Base-by-base conservation (phyloP, 2,797 vertebrate species). In the Acanthurus lineatus region DNA sequence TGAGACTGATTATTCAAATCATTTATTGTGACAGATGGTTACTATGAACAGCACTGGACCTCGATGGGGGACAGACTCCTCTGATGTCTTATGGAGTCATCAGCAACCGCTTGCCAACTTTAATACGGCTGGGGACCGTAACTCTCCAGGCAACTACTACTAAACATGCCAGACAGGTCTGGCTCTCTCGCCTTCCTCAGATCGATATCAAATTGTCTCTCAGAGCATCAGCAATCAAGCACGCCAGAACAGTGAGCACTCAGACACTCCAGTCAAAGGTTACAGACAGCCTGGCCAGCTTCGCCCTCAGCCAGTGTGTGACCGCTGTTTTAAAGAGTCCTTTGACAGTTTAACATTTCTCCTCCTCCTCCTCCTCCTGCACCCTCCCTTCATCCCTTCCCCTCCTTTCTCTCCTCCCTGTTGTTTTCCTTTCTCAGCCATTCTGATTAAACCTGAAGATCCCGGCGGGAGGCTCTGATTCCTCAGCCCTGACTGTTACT, bases 151-250 rank as follows among this genome's bases (percentile, higher is more conserved):
- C 88, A 89, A 72, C 82, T 66, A 82, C 84, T 61, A 82, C 87
- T 88, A 86, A 88, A 88, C 83, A 86, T 86, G 87, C 81, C 83
- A 83, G 87, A 86, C 87, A 83, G 85, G 63, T 83, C 78, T 87
- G 76, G 64, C 84, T 79, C 72, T 28, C 73, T 73, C 77, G 61
- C 51, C 79, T 66, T 68, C 28, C 61, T 76, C 65, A 72, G 86
- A 91, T 92, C 88, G 32, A 93, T 93, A 91, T 91, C 85, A 83
- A 79, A 92, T 91, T 75, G 88, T 88, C 84, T 89, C 77, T 6
- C 73, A 74, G 78, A 88, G 81, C 83, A 84, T 92, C 84, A 66
- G 88, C 86, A 83, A 86, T 91, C 86, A 82, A 79, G 80, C 47
- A 20, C n/a, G 56, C 68, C 79, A 69, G 82, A 79, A 62, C 32